These are phyloP conservation scores for Centropus unirufus DNA, from an alignment of 2,113 vertebrate genomes.

Conservation along the genomic window DNA sequence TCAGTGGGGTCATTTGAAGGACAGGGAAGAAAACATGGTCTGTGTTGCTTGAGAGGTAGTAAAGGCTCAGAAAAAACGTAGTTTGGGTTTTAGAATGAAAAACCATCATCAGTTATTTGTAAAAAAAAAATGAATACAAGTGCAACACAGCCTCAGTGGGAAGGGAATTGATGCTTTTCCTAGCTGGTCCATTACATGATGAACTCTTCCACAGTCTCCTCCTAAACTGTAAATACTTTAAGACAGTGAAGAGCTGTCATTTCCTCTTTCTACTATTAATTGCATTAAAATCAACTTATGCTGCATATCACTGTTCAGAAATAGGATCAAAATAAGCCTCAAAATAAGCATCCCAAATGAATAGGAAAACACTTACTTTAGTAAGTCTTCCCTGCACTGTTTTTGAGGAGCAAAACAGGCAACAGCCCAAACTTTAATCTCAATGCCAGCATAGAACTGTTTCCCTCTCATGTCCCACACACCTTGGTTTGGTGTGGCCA, in stretches of 20 bases:
- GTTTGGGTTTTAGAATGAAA: not conserved
- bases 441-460: slow-evolving; percentile 98
- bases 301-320: not conserved
- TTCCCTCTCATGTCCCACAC: slow-evolving; percentile 99
- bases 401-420: slow-evolving; percentile 99
- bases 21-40: not conserved
- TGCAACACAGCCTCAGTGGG: not conserved
- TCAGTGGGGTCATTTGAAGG: not conserved
- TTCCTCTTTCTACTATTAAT: not conserved
- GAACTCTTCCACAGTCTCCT: not conserved
- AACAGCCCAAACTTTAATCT: slow-evolving; percentile 99
- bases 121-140: not conserved
- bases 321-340: not conserved
- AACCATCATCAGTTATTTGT: not conserved
- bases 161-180: not conserved
- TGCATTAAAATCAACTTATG: not conserved
- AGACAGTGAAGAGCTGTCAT: not conserved
- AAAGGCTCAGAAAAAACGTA: not conserved
- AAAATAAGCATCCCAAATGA: not conserved
- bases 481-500: slow-evolving; percentile 98
- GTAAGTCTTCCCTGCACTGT: slow-evolving; percentile 95
- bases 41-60: not conserved
- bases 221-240: not conserved
- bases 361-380: slow-evolving; percentile 89
- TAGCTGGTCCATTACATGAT: not conserved